Evolutionary conservation across 2,888 invertebrate genomes (phyloP), one percentile per base, ranked within the genome.

Genomic region (Zaprionus lineosus): DNA sequence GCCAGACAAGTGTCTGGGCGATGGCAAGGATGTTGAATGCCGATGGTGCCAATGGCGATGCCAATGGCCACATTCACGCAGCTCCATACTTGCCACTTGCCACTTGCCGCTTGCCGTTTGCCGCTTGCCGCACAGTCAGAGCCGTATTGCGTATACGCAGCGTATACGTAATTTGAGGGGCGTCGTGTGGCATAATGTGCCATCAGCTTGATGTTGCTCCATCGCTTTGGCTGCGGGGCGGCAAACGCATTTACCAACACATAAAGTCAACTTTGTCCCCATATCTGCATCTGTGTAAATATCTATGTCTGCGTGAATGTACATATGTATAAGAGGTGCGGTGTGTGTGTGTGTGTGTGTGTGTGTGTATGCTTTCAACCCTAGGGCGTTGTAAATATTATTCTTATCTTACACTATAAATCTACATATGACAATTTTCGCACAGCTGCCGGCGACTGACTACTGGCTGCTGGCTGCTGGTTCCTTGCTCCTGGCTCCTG

Each of bases 361-460:
- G 34, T 44, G 29, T 57, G 24, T 50, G 39, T 56, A 44, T 58
- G 39, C 52, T 44, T 37, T 39, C 41, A 58, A 70, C 82, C 76
- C 84, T 59, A 56, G 72, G 83, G 84, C 75, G 73, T 62, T 76
- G 85, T 85, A 84, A 85, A 84, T 84, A 84, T 85, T 85, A 73
- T 73, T 73, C 81, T 81, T 84, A 84, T 84, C 84, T 70, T 74
- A 70, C 56, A 67, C 82, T 63, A 85, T 85, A 84, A 85, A 84
- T 82, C 81, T 82, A 83, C 84, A 82, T 84, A 84, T 84, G 84
- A 85, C 85, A 85, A 84, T 84, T 85, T 81, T 76, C 75, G 66
- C 84, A 69, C 62, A 65, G 63, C 63, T 65, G 66, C 47, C n/a
- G 24, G 3, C n/a, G n/a, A n/a, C n/a, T n/a, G n/a, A n/a, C n/a